phyloP scores from a whole-genome alignment of 2,888 invertebrate genomes.

The Dryadula phaetusa region DNA sequence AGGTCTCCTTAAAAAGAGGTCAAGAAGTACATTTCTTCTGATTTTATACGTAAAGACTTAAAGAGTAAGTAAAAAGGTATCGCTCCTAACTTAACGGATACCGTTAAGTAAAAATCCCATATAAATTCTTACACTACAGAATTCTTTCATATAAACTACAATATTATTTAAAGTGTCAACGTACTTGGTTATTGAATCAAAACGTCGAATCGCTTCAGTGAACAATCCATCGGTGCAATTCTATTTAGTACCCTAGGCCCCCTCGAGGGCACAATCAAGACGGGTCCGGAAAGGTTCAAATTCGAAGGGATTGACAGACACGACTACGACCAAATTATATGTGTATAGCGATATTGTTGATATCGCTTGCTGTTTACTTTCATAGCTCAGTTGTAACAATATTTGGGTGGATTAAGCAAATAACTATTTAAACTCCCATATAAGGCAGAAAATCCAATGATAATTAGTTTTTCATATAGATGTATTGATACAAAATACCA shows the following conservation, averaged over 20 bases:
- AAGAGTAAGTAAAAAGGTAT: too few relatives aligned
- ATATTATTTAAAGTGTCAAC: constrained; percentile 1
- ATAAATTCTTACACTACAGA: neutral
- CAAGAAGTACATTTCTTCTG: too few relatives aligned
- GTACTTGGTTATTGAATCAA: constrained; percentile 25
- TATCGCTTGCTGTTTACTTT: neutral
- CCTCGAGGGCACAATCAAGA: constrained; percentile 48
- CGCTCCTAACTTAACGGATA: too few relatives aligned
- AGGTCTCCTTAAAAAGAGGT: too few relatives aligned
- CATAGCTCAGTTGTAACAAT: neutral
- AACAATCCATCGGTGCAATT: constrained; percentile 32
- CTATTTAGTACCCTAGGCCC: constrained; percentile 26
- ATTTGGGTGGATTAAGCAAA: too few relatives aligned
- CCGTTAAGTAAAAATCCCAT: neutral
- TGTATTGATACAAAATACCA: too few relatives aligned
- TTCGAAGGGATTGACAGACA: constrained; percentile 31
- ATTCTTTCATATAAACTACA: neutral
- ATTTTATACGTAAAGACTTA: too few relatives aligned
- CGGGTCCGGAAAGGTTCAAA: constrained; percentile 48
- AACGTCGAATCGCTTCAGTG: constrained; percentile 26
- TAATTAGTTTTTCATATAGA: too few relatives aligned
- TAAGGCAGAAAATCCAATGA: too few relatives aligned
- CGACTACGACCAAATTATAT: constrained; percentile 13
- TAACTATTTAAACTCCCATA: too few relatives aligned
- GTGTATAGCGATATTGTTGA: neutral